A percentile compares a stretch with the other conserved stretches of the same genome.
phyloP scores from a whole-genome alignment of 2,113 vertebrate species.

The Numenius arquata region DNA sequence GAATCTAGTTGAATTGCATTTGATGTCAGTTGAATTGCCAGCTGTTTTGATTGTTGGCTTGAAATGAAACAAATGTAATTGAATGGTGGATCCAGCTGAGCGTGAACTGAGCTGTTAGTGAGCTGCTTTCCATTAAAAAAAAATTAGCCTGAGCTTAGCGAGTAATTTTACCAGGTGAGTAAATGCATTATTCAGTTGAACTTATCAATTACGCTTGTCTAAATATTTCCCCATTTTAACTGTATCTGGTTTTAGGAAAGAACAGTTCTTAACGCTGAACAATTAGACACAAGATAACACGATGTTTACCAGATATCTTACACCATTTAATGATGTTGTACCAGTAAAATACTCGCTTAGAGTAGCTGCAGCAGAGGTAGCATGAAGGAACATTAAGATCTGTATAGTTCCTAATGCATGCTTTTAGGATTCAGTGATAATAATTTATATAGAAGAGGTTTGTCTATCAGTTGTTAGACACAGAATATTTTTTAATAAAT shows the following conservation, averaged over 20 bases:
- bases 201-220: neutral
- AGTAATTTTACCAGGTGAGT: neutral
- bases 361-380: neutral
- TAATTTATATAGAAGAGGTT: neutral
- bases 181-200: neutral
- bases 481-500: neutral
- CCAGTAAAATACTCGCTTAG: neutral
- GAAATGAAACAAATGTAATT: conserved; percentile 17
- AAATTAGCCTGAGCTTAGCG: neutral
- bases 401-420: neutral
- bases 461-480: neutral
- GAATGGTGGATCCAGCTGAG: conserved; percentile 26
- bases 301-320: neutral
- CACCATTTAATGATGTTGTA: neutral
- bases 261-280: neutral
- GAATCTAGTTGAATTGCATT: too few relatives aligned
- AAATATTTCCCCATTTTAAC: neutral
- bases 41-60: conserved; percentile 22
- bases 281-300: neutral
- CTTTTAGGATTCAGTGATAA: neutral
- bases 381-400: neutral
- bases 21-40: neutral
- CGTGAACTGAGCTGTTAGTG: neutral
- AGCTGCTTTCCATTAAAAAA: neutral
- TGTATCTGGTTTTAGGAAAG: neutral